Conservation (phyloP, 2,888 invertebrate genomes). For the Cheilosia urbana region DNA sequence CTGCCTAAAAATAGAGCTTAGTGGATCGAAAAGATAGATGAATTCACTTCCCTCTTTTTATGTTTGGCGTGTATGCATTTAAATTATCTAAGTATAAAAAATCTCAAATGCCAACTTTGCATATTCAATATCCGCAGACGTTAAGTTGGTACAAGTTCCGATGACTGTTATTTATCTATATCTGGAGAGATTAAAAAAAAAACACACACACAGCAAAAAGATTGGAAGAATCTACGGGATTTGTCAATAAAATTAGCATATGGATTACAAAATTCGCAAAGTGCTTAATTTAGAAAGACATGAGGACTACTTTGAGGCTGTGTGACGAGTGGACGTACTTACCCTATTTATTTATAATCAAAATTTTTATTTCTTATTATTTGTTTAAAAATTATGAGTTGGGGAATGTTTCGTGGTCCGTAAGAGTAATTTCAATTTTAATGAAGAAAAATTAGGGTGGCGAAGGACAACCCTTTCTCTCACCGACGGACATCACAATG, state of each 20-base stretch:
- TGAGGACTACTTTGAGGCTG: too few relatives aligned
- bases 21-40: slow-evolving; percentile 17
- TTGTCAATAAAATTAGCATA: slow-evolving; percentile 52
- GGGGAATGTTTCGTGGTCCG: too few relatives aligned
- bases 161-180: slow-evolving; percentile 20
- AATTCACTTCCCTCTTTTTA: slow-evolving; percentile 24
- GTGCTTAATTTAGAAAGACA: slow-evolving; percentile 10
- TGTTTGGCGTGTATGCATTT: slow-evolving; percentile 10
- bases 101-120: slow-evolving; percentile 46
- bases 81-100: slow-evolving; percentile 9
- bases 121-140: slow-evolving; percentile 42
- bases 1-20: not conserved
- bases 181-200: slow-evolving; percentile 4
- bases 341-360: too few relatives aligned
- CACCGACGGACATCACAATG: too few relatives aligned
- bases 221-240: not conserved
- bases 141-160: slow-evolving; percentile 10
- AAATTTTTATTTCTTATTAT: too few relatives aligned
- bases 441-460: too few relatives aligned
- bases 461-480: too few relatives aligned
- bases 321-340: too few relatives aligned
- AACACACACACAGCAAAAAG: not conserved
- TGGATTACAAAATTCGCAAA: slow-evolving; percentile 31
- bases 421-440: too few relatives aligned
- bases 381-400: too few relatives aligned